phyloP scores from a whole-genome alignment of 2,113 vertebrate genomes.

The Brienomyrus brachyistius region DNA sequence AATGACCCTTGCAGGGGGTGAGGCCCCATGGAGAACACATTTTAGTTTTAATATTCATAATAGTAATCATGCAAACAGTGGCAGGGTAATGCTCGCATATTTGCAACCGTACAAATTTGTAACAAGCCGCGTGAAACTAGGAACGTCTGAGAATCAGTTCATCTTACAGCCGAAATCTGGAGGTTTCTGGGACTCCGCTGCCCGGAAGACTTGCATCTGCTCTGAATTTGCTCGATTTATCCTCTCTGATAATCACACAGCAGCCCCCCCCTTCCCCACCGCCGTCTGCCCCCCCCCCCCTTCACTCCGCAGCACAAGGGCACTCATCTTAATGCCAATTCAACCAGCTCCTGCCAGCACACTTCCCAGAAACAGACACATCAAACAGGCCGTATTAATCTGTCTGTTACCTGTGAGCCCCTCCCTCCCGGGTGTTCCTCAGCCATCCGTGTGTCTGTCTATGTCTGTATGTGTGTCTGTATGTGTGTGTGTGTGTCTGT shows the following conservation, averaged over 20 bases:
- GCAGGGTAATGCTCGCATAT: not conserved
- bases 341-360: slow-evolving; percentile 9
- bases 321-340: not conserved
- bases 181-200: not conserved
- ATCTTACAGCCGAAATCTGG: not conserved
- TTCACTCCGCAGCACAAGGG: not conserved
- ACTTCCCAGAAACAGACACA: slow-evolving; percentile 11
- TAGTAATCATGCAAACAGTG: not conserved
- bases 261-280: not conserved
- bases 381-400: slow-evolving; percentile 9
- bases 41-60: not conserved
- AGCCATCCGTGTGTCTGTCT: not conserved
- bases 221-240: slow-evolving; percentile 19
- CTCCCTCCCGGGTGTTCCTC: not conserved
- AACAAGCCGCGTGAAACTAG: not conserved
- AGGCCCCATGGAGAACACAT: not conserved
- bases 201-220: not conserved
- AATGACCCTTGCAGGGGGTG: not conserved
- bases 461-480: not conserved
- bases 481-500: no score
- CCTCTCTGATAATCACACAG: slow-evolving; percentile 1
- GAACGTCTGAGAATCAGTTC: not conserved
- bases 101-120: not conserved
- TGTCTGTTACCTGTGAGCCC: slow-evolving; percentile 3
- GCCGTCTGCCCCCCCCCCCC: not conserved